Base-by-base conservation (phyloP, 1,140 invertebrate species). In the Campoletis sonorensis region DNA sequence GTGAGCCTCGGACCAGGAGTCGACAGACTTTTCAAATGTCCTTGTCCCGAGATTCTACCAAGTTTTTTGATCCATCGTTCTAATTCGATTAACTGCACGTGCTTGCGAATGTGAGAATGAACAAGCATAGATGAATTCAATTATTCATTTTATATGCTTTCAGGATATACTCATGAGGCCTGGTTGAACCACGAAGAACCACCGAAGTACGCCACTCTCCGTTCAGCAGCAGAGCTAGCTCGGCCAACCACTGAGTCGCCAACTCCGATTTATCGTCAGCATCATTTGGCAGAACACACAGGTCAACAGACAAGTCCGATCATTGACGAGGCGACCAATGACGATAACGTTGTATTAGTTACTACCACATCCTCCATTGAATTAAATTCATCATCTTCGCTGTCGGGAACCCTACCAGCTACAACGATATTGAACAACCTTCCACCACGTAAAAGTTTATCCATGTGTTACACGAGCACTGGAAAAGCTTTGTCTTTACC, bases 381-480 rank as follows among this genome's bases (percentile, higher is more conserved):
- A 23, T 61, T 67, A 37, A 37, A 18, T 45, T 67, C 84, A 5
- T 83, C 8, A 84, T 84, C 33, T 67, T 67, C 79, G 2, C 16
- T 80, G 79, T 45, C 87, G 81, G 30, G 87, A 82, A 79, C 82
- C 79, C 45, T 78, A 82, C n/a, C 84, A 84, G 73, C 86, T 73
- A 75, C 86, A 79, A n/a, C 86, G 80, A 61, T 90, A 89, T 73
- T 89, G 89, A 81, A 84, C 88, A 89, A 64, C 45, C 72, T 90
- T 10, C 92, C 93, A 76, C 93, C 93, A 81, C 93, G 93, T 83
- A 96, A 96, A 88, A 95, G 95, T 40, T 91, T 95, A 33, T 93
- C 95, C 7, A 95, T 96, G 95, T 97, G 95, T 87, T 97, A 96
- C 89, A 97, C 96, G 26, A 96, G 96, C 89, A 96, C 96, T 4